Conservation (phyloP, 2,888 invertebrate species). For the Coleophora flavipennella region DNA sequence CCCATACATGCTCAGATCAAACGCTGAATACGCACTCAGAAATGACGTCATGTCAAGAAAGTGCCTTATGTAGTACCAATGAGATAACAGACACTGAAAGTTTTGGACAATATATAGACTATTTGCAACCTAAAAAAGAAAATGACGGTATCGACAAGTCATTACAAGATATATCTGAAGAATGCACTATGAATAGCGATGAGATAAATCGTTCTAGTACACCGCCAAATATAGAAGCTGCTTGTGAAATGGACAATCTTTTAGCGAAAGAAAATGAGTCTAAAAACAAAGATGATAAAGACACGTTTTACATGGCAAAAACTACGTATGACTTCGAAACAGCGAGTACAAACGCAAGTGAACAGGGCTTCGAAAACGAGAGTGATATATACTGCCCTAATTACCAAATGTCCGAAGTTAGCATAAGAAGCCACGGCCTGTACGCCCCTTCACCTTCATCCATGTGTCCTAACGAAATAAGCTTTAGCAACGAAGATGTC, state of each 20-base stretch:
- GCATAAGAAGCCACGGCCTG: slow-evolving; percentile 75
- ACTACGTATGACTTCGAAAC: slow-evolving; percentile 61
- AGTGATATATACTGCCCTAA: slow-evolving; percentile 75
- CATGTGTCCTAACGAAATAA: slow-evolving; percentile 65
- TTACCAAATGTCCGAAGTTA: slow-evolving; percentile 77
- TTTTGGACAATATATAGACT: slow-evolving; percentile 65
- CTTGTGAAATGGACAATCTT: slow-evolving; percentile 43
- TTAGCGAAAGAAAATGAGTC: slow-evolving; percentile 40
- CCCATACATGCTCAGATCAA: slow-evolving; percentile 66
- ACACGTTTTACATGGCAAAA: slow-evolving; percentile 55
- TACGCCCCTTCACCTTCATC: slow-evolving; percentile 75
- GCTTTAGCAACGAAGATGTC: slow-evolving; percentile 65
- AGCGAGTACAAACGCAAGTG: slow-evolving; percentile 60
- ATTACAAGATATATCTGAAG: slow-evolving; percentile 60
- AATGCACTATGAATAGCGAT: slow-evolving; percentile 61
- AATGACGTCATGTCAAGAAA: slow-evolving; percentile 61
- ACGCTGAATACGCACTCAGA: slow-evolving; percentile 65
- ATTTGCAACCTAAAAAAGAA: slow-evolving; percentile 55
- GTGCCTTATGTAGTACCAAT: slow-evolving; percentile 63
- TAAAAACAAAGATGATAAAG: slow-evolving; percentile 52
- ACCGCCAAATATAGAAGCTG: slow-evolving; percentile 36
- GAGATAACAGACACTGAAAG: slow-evolving; percentile 68
- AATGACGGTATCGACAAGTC: slow-evolving; percentile 52
- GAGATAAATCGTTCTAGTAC: slow-evolving; percentile 47
- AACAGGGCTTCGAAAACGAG: slow-evolving; percentile 69